Evolutionary conservation across 2,888 invertebrate species (phyloP).

Genomic region (Eilema griseolum): DNA sequence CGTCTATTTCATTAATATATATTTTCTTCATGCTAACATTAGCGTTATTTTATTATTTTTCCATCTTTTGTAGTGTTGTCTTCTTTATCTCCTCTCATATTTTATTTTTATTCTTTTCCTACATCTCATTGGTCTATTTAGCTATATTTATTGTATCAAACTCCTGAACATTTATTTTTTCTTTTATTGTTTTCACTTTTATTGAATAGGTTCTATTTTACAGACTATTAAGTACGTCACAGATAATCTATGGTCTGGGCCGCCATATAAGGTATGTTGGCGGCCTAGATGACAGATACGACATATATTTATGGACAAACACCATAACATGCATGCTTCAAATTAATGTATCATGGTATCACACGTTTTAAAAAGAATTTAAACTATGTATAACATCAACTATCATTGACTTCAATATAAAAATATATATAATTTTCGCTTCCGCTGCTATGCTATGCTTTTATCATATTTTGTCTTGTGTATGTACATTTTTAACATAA

Average conservation of each 20-base stretch:
- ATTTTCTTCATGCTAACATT: conserved; percentile 4
- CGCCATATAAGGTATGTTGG: too few relatives aligned
- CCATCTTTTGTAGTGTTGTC: neutral
- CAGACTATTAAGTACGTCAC: too few relatives aligned
- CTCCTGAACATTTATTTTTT: neutral
- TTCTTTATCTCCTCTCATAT: conserved; percentile 1
- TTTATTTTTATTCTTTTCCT: neutral
- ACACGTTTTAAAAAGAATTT: neutral
- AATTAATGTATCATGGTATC: too few relatives aligned
- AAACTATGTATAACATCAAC: too few relatives aligned
- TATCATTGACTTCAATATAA: too few relatives aligned
- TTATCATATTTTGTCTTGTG: neutral
- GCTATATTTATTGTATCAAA: neutral
- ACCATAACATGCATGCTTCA: too few relatives aligned
- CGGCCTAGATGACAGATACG: too few relatives aligned
- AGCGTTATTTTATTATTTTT: neutral
- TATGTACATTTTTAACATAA: neutral
- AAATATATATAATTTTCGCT: neutral
- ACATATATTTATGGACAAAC: too few relatives aligned
- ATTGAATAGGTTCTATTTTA: neutral
- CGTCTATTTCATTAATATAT: neutral
- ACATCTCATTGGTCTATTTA: neutral
- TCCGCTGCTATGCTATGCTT: neutral
- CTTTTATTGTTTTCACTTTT: neutral
- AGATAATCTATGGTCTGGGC: too few relatives aligned